Conservation (phyloP, 2,888 invertebrate species). For the Drosophila monieri region DNA sequence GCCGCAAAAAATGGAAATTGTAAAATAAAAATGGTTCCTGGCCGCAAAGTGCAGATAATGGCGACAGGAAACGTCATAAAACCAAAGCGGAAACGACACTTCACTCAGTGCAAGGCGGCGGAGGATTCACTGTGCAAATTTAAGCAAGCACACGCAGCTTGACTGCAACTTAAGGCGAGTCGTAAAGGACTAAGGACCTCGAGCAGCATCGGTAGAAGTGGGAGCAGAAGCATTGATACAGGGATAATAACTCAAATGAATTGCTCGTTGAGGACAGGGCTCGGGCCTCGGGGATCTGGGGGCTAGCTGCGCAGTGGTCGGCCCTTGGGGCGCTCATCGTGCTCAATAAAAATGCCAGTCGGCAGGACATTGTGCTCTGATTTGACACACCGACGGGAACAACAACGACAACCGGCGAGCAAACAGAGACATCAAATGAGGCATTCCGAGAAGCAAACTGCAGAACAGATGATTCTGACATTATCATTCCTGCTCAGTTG, state of each 20-base stretch:
- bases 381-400: conserved; percentile 41
- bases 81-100: conserved; percentile 53
- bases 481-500: conserved; percentile 38
- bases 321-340: conserved; percentile 24
- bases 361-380: conserved; percentile 55
- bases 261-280: conserved; percentile 46
- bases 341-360: conserved; percentile 48
- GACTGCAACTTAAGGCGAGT: conserved; percentile 22
- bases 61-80: conserved; percentile 47
- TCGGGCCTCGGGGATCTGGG: conserved; percentile 10
- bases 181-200: conserved; percentile 2
- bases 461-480: conserved; percentile 43
- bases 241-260: conserved; percentile 73
- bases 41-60: conserved; percentile 42
- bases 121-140: conserved; percentile 28
- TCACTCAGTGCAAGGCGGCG: conserved; percentile 9
- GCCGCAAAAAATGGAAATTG: conserved; percentile 44
- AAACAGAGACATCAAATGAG: conserved; percentile 44
- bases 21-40: conserved; percentile 24
- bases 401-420: conserved; percentile 3
- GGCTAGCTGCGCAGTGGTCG: not conserved
- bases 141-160: conserved; percentile 11
- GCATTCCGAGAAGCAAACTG: conserved; percentile 38
- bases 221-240: conserved; percentile 43
- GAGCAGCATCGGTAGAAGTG: not conserved